Evolutionary conservation across 2,113 vertebrate genomes (phyloP), one percentile per base, ranked within the genome.

Genomic region (Tetraodon nigroviridis): DNA sequence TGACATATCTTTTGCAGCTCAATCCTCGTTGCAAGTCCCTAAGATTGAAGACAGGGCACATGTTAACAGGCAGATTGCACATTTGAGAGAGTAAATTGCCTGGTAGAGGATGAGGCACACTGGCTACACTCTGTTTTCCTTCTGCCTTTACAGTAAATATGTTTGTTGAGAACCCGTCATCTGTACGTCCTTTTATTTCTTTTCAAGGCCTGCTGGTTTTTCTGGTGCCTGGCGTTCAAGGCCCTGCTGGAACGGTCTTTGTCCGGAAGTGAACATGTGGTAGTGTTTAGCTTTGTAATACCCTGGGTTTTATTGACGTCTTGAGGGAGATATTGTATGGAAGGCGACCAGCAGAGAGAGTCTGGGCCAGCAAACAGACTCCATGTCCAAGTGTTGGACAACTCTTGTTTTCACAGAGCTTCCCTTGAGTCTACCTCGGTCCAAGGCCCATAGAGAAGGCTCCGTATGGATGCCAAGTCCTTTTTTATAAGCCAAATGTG

Each of bases 191-290:
- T 75, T 77, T 81, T 67, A 75, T 82, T 81, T 75, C 69, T 62
- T 59, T 78, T 83, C 78, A 73, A 73, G 69, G 46, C 70, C 51
- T 8, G 7, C 58, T 66, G 69, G 56, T 71, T 66, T 69, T 32
- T 76, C 24, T 63, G 21, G 58, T 69, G 56, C 58, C 59, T 69
- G 51, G 47, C 71, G 72, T 73, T 12, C 19, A n/a, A 17, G 44
- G 15, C 15, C n/a, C 44, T 46, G 44, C 44, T 46, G 44, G 67
- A 53, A 78, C 45, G 54, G 67, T 83, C 61, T 64, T 51, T 64
- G 76, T 86, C 84, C 89, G 79, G 85, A 88, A 88, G 85, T 86
- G 87, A 89, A 84, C 90, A 90, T 91, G 89, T 90, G 88, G 85
- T 85, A 77, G 82, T 89, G 84, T 91, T 90, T 90, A 90, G 80